Percentiles rank a stretch among this genome's conserved stretches.
Conservation (phyloP, 2,113 vertebrate genomes). For the Excalfactoria chinensis region DNA sequence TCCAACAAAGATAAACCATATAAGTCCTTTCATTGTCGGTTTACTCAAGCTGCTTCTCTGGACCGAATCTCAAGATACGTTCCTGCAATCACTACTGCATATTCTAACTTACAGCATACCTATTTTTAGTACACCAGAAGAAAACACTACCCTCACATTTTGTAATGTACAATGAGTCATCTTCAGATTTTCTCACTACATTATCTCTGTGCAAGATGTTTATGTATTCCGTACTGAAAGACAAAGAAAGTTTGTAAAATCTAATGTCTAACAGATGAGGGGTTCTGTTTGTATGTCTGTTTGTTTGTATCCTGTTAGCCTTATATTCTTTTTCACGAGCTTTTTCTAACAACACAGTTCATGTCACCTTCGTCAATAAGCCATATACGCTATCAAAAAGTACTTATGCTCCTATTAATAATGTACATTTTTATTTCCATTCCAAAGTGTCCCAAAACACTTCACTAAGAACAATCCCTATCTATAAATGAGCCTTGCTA, state of each 20-base stretch:
- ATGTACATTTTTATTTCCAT: background rate
- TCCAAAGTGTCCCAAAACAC: background rate
- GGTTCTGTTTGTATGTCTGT: background rate
- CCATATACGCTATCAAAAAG: background rate
- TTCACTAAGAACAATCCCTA: background rate
- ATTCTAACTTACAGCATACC: background rate
- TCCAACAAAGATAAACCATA: background rate
- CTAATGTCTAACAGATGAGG: background rate
- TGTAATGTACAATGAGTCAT: background rate
- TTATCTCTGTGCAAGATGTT: background rate
- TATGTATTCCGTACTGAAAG: background rate
- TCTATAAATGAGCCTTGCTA: background rate
- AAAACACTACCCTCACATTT: background rate
- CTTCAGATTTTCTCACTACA: background rate
- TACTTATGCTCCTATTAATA: conserved; percentile 25
- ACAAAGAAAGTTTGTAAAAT: background rate
- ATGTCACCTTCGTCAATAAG: conserved; percentile 10
- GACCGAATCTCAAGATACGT: background rate
- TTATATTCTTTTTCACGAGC: background rate
- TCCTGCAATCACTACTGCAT: background rate
- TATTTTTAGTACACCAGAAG: background rate
- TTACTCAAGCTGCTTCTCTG: background rate
- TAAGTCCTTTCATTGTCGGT: background rate
- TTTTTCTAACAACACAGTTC: background rate
- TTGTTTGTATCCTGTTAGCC: background rate